Evolutionary conservation across 2,113 vertebrate species (phyloP).

Genomic region (Pardalotus punctatus): DNA sequence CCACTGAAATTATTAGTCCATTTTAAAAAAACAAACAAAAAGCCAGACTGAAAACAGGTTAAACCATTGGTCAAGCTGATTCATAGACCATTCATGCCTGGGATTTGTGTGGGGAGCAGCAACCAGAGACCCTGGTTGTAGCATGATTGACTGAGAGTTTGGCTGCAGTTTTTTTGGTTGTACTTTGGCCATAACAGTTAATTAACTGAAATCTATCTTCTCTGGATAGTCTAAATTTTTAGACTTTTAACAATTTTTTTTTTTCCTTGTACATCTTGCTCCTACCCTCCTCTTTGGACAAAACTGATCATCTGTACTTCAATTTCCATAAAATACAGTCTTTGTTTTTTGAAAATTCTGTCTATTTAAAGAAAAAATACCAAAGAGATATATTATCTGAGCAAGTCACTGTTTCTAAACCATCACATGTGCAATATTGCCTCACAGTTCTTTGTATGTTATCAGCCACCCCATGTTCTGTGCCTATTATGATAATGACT

Average conservation of each 20-base stretch:
- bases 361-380: neutral
- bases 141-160: neutral
- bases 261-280: neutral
- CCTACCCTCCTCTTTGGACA: neutral
- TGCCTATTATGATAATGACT: neutral
- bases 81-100: neutral
- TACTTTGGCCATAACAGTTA: neutral
- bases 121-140: neutral
- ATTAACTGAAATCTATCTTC: neutral
- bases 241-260: neutral
- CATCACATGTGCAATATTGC: neutral
- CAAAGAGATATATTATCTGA: neutral
- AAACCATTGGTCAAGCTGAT: neutral
- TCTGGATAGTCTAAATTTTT: neutral
- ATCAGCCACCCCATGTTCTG: neutral
- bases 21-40: neutral
- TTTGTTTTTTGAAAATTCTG: neutral
- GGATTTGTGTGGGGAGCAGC: neutral
- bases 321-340: neutral
- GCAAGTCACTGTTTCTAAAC: neutral
- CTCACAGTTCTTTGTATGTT: neutral
- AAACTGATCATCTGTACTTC: neutral
- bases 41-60: neutral
- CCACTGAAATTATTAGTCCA: neutral
- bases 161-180: neutral